Base-by-base conservation (phyloP, 2,113 vertebrate species). In the Tetrax tetrax region DNA sequence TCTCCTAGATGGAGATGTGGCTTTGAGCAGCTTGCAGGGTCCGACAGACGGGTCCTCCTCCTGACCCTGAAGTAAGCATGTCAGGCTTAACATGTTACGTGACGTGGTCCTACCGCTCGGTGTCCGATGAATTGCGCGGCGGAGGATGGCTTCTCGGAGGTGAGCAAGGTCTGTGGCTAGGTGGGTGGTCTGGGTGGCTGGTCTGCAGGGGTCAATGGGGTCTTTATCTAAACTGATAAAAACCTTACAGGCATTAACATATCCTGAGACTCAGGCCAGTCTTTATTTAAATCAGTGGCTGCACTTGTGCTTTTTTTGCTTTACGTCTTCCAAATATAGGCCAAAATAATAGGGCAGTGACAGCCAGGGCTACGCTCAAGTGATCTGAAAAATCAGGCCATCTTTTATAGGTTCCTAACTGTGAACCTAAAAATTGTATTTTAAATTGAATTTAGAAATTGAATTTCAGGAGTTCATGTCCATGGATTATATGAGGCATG, bases 181-280 rank as follows among this genome's bases (percentile, higher is more conserved):
- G 5, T 93, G 95, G 96, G 96, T 97, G 96, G 95, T 93, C 96
- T 91, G 63, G 48, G 80, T 83, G 65, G 35, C 57, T 86, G 66
- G 92, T 82, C 76, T 4, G 0, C 83, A 76, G 61, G 22, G 85
- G 80, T 83, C 83, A 96, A 37, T 0, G 2, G 29, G 53, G 83
- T 87, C 94, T 96, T 96, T 96, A 95, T 95, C 88, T 95, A 41
- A 87, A 69, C 45, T 91, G 93, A 93, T 96, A 95, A 93, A 82
- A 94, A 83, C 78, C 84, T 93, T 24, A 23, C 70, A 84, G 66
- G 4, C 57, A 85, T 93, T 96, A 94, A 82, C 87, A 89, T 93
- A 89, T 53, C 68, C 37, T 23, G 38, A 91, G 60, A 28, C 38
- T 71, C 28, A 8, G 77, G 27, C 37, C 21, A 18, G 29, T 51